Conservation (phyloP, 37 sponge, comb jelly and placozoan species). For the Crambe crambe region DNA sequence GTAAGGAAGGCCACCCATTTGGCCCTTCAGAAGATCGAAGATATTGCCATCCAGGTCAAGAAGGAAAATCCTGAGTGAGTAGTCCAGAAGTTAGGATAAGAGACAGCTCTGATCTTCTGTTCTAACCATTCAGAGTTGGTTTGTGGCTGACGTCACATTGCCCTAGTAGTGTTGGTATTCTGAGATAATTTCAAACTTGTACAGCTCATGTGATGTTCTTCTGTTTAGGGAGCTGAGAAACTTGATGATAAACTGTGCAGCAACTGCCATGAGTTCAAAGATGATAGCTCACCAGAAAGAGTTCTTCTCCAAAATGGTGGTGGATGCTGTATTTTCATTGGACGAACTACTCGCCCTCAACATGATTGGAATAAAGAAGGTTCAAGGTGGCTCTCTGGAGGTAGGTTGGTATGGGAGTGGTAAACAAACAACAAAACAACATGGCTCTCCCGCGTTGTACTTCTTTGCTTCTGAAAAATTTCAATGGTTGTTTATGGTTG, state of each 20-base stretch:
- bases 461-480: too few species aligned
- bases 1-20: conserved; percentile 81
- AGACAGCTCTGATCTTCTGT: too few species aligned
- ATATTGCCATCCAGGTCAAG: conserved; percentile 90
- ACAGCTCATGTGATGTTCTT: too few species aligned
- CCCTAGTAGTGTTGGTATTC: too few species aligned
- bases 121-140: too few species aligned
- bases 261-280: conserved; percentile 95
- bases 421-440: not conserved
- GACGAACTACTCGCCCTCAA: conserved; percentile 89
- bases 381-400: conserved; percentile 90
- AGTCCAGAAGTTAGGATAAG: not conserved
- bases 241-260: conserved; percentile 95
- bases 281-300: conserved; percentile 96
- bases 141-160: too few species aligned
- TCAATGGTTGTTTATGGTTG: too few species aligned
- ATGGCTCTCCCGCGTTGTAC: too few species aligned
- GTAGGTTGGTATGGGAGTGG: conserved; percentile 8
- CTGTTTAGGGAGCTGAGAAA: conserved; percentile 79
- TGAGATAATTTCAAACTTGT: too few species aligned
- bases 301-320: conserved; percentile 99
- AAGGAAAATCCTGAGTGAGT: conserved; percentile 84
- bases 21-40: conserved; percentile 73
- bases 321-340: conserved; percentile 92
- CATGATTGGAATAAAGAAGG: conserved; percentile 99